phyloP scores from a whole-genome alignment of 2,113 vertebrate genomes.

The Oplegnathus fasciatus region DNA sequence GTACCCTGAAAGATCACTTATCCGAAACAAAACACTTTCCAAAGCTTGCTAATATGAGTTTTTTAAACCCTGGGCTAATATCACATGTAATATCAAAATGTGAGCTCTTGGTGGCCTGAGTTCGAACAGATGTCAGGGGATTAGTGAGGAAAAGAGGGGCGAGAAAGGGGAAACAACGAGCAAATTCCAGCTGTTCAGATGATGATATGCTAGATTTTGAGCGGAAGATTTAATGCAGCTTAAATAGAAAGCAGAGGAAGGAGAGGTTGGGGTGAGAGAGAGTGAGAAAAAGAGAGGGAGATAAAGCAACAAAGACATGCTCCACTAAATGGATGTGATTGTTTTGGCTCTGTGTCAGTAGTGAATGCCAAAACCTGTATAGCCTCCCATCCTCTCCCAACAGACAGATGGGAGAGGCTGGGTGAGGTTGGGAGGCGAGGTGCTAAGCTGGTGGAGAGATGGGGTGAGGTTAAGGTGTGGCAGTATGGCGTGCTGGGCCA shows the following conservation, averaged over 20 bases:
- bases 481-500: background rate
- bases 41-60: background rate
- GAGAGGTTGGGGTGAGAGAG: background rate
- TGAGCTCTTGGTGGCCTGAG: background rate
- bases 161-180: background rate
- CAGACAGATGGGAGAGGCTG: background rate
- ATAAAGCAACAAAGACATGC: background rate
- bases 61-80: background rate
- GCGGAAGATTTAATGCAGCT: background rate
- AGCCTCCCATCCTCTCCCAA: background rate
- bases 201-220: background rate
- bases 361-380: too few species aligned
- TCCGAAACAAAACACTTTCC: too few species aligned
- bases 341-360: background rate
- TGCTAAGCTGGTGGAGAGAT: background rate
- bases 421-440: background rate
- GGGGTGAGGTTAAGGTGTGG: background rate
- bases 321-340: constrained; percentile 3
- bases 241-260: background rate
- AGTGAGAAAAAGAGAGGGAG: background rate
- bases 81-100: background rate
- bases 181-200: background rate
- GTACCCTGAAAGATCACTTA: background rate
- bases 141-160: background rate
- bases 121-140: constrained; percentile 6